phyloP scores from a whole-genome alignment of 2,113 vertebrate species.

The Marmota monax region DNA sequence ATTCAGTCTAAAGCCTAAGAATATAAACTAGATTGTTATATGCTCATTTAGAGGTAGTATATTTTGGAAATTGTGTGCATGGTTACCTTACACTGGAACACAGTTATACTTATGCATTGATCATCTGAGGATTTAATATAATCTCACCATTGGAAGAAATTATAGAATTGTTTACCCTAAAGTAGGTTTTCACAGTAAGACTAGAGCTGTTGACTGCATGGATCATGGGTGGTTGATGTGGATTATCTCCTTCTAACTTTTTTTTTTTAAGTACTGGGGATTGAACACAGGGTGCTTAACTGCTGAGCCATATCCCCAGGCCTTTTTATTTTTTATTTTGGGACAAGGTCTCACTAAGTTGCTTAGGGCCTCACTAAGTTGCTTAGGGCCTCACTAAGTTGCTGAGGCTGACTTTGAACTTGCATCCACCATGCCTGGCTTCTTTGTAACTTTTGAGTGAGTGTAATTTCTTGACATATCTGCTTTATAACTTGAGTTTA shows the following conservation, averaged over 20 bases:
- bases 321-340: too few species aligned
- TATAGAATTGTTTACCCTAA: neutral
- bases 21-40: neutral
- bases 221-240: neutral
- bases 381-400: too few species aligned
- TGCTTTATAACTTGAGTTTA: conserved; percentile 62
- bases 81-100: neutral
- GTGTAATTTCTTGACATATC: conserved; percentile 3
- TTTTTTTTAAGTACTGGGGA: too few species aligned
- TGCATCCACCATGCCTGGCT: too few species aligned
- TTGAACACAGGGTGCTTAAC: too few species aligned
- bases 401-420: too few species aligned
- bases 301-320: too few species aligned
- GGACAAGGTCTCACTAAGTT: too few species aligned
- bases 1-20: neutral
- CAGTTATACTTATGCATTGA: conserved; percentile 1
- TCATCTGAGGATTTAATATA: conserved; percentile 14
- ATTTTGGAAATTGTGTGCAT: conserved; percentile 38
- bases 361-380: too few species aligned
- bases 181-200: neutral
- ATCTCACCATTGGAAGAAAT: conserved; percentile 22
- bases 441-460: neutral
- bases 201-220: neutral
- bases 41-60: conserved; percentile 22
- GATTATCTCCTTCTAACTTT: neutral